Conservation (phyloP, 2,113 vertebrate species). For the Sebastes schlegelii region DNA sequence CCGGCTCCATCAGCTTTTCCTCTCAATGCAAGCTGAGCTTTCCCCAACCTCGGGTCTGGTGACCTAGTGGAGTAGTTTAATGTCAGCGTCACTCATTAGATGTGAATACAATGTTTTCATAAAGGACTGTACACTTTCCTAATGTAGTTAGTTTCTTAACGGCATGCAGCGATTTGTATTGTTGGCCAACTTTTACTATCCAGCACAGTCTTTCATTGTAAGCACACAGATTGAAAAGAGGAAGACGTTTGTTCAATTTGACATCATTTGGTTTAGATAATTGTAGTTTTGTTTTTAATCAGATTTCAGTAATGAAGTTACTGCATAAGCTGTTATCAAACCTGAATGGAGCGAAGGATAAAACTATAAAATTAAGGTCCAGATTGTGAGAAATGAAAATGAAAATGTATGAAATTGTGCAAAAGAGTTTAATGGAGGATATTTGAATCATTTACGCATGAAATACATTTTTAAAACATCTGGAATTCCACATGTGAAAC, state of each 20-base stretch:
- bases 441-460: neutral
- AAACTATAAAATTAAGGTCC: neutral
- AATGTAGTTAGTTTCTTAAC: neutral
- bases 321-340: neutral
- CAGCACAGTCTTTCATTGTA: no score
- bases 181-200: no score
- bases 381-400: no score
- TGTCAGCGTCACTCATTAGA: neutral
- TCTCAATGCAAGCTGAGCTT: conserved; percentile 55
- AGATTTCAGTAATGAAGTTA: neutral
- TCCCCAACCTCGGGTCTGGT: conserved; percentile 1
- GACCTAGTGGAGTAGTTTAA: neutral
- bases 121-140: neutral
- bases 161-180: neutral
- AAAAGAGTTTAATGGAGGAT: neutral
- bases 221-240: no score
- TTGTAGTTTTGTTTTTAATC: no score
- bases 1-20: conserved; percentile 85
- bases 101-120: neutral
- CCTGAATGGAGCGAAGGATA: neutral
- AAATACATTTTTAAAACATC: neutral
- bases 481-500: neutral
- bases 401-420: no score
- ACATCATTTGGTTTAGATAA: no score
- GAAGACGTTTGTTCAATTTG: no score